Conservation (phyloP, 2,113 vertebrate genomes). For the Phaethon lepturus region DNA sequence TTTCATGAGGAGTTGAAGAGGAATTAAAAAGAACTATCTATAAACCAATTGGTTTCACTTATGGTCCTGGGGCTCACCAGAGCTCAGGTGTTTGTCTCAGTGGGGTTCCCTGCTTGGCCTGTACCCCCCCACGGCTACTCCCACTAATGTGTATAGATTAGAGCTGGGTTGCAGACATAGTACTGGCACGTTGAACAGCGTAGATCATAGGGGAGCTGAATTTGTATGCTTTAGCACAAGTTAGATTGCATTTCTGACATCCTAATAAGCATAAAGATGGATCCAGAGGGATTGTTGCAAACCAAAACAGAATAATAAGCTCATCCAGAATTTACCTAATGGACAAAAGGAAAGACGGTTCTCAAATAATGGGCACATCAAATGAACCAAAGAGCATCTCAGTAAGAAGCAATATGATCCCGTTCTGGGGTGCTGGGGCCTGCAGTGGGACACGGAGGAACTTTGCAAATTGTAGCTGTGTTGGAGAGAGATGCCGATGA, state of each 20-base stretch:
- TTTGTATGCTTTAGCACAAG: slow-evolving; percentile 53
- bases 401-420: background rate
- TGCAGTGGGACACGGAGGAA: background rate
- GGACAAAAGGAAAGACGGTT: slow-evolving; percentile 23
- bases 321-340: slow-evolving; percentile 57
- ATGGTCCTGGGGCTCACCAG: background rate
- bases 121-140: background rate
- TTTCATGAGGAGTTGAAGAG: background rate
- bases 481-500: background rate
- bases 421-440: background rate
- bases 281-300: slow-evolving; percentile 52
- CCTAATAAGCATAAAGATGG: slow-evolving; percentile 44
- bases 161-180: background rate
- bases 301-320: slow-evolving; percentile 38
- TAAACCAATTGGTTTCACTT: background rate
- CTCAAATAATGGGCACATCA: slow-evolving; percentile 39
- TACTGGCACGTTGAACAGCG: background rate
- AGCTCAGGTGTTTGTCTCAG: slow-evolving; percentile 19
- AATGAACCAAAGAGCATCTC: slow-evolving; percentile 18
- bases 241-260: slow-evolving; percentile 49
- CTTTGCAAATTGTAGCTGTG: background rate
- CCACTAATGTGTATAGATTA: background rate
- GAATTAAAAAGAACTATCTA: background rate
- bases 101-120: background rate
- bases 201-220: background rate